Percentiles rank a stretch among this genome's conserved stretches.
phyloP scores from a whole-genome alignment of 2,797 vertebrate species.

The Eulemur coronatus region DNA sequence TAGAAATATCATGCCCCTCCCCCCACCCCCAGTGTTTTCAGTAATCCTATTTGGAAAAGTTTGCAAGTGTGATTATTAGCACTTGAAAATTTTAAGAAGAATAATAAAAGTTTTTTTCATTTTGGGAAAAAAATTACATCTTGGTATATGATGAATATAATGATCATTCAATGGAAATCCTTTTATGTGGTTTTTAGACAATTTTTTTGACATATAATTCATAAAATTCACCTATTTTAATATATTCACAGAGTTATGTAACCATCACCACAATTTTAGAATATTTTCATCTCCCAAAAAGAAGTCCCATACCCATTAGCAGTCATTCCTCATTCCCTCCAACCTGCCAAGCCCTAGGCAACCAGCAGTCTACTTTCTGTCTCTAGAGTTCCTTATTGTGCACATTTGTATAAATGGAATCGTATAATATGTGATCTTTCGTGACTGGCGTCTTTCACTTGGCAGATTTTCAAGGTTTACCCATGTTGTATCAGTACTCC shows the following conservation, averaged over 20 bases:
- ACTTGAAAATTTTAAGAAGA: neutral
- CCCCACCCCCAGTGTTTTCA: neutral
- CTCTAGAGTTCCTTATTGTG: neutral
- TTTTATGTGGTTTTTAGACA: neutral
- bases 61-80: neutral
- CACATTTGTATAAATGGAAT: neutral
- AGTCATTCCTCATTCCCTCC: neutral
- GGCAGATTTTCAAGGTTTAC: neutral
- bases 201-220: neutral
- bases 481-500: neutral
- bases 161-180: neutral
- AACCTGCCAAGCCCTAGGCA: neutral
- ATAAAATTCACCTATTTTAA: neutral
- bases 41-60: neutral
- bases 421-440: neutral
- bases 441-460: neutral
- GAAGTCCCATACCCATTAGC: neutral
- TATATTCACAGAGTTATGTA: neutral
- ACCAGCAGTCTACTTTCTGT: neutral
- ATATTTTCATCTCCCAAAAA: neutral
- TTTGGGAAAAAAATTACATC: neutral
- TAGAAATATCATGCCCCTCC: neutral
- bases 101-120: neutral
- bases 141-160: neutral
- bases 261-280: neutral